Base-by-base conservation (phyloP, 2,797 vertebrate species). In the Enteromius fasciolatus region DNA sequence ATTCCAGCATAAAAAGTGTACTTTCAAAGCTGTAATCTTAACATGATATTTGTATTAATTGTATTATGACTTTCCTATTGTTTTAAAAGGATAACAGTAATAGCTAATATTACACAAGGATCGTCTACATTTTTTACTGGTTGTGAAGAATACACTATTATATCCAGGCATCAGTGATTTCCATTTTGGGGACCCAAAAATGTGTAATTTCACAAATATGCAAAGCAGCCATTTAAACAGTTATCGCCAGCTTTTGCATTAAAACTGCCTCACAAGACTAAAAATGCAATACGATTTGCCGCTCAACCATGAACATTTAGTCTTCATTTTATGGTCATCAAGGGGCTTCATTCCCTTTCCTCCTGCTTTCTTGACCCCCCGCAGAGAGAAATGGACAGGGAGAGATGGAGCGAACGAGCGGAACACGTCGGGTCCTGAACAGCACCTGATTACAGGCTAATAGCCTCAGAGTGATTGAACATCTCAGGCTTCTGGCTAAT, bases 391-490 rank as follows among this genome's bases (percentile, higher is more conserved):
- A 94, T 93, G 92, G 93, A 94, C 92, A 90, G 86, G 84, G 89
- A 91, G 87, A 89, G 89, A 90, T 91, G 90, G 91, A 91, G 93
- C 92, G 90, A 90, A 89, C 85, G 86, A 92, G 92, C 89, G 90
- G 92, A 94, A 92, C 92, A 90, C 92, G 90, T 91, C 92, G 90
- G 89, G 92, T 94, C 93, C 92, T 95, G 93, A 94, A 95, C 93
- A 94, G 93, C 94, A 94, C 93, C 94, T 95, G 93, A 95, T 94
- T 95, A 94, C 94, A 92, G 92, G 95, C 97, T 98, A 99, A 99
- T 98, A 98, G 98, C 96, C 97, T 95, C 97, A 95, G 96, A 97
- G 96, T 98, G 97, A 99, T 99, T 98, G 98, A 99, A 98, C 97
- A 98, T 97, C 96, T 97, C 96, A 95, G 97, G 96, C 97, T 96